phyloP scores from a whole-genome alignment of 2,797 vertebrate genomes.

The Bovichtus diacanthus region DNA sequence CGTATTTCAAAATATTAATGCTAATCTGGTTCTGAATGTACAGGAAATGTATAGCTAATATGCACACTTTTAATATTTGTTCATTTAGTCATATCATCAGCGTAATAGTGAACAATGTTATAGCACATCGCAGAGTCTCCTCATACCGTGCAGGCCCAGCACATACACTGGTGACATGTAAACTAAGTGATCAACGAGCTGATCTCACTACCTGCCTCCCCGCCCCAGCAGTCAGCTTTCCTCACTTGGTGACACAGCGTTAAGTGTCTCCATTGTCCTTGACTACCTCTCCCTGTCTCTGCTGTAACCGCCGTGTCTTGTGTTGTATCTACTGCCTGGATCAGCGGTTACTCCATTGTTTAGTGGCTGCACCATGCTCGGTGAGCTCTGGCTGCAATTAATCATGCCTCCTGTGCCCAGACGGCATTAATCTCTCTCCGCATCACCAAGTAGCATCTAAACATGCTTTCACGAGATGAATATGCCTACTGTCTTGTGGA shows the following conservation, averaged over 20 bases:
- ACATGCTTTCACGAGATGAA: constrained; percentile 65
- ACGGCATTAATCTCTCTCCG: constrained; percentile 74
- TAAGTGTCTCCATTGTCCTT: constrained; percentile 65
- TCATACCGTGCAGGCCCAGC: too few species aligned
- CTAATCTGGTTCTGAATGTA: too few species aligned
- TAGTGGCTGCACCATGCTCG: constrained; percentile 49
- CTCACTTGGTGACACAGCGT: constrained; percentile 38
- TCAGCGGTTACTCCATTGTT: constrained; percentile 69
- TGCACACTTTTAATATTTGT: too few species aligned
- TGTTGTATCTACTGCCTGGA: constrained; percentile 65
- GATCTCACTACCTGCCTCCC: constrained; percentile 31
- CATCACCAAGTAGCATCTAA: constrained; percentile 60
- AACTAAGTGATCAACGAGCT: constrained; percentile 47
- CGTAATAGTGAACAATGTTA: too few species aligned
- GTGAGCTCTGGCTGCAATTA: constrained; percentile 69
- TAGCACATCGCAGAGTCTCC: too few species aligned
- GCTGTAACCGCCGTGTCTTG: constrained; percentile 48
- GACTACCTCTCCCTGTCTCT: constrained; percentile 47
- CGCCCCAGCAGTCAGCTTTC: constrained; percentile 30
- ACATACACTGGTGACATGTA: constrained; percentile 8
- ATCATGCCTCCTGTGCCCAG: constrained; percentile 67
- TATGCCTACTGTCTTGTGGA: constrained; percentile 53
- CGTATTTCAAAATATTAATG: too few species aligned
- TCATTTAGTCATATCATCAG: too few species aligned
- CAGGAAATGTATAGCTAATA: too few species aligned